phyloP scores from a whole-genome alignment of 2,888 invertebrate genomes.

The Lasioglossum morio region DNA sequence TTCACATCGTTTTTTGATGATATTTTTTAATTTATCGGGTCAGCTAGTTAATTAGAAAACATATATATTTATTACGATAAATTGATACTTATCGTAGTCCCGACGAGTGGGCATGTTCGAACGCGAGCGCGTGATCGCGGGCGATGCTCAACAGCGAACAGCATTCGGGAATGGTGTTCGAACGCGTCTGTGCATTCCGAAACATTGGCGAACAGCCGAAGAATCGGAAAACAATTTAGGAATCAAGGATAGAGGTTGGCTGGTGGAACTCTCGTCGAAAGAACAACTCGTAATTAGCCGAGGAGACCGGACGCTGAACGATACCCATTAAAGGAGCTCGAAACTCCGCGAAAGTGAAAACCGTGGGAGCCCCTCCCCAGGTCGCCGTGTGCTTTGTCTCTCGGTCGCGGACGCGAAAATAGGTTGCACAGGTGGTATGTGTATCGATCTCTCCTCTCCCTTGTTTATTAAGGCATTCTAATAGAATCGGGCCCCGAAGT shows the following conservation, averaged over 20 bases:
- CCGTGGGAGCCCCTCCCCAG: too few relatives aligned
- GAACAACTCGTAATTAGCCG: slow-evolving; percentile 12
- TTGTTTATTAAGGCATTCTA: slow-evolving; percentile 14
- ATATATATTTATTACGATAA: too few relatives aligned
- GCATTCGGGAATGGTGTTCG: neutral
- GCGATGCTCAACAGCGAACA: too few relatives aligned
- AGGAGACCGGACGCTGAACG: neutral
- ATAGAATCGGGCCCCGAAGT: slow-evolving; percentile 5
- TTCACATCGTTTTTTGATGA: too few relatives aligned
- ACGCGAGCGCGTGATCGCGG: too few relatives aligned
- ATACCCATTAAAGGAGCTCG: neutral
- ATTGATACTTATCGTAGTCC: too few relatives aligned
- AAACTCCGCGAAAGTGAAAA: neutral
- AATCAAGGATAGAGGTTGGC: neutral
- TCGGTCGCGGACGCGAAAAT: neutral
- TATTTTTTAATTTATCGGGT: too few relatives aligned
- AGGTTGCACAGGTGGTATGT: neutral
- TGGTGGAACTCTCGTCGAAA: neutral
- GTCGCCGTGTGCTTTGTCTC: neutral
- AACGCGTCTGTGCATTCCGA: neutral
- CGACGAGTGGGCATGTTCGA: too few relatives aligned
- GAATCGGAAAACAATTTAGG: slow-evolving; percentile 4
- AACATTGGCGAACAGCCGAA: neutral
- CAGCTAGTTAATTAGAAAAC: too few relatives aligned
- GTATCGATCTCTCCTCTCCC: neutral